A percentile compares a stretch with the other conserved stretches of the same genome.
Conservation (phyloP, 2,113 vertebrate species). For the Amazona guildingii region DNA sequence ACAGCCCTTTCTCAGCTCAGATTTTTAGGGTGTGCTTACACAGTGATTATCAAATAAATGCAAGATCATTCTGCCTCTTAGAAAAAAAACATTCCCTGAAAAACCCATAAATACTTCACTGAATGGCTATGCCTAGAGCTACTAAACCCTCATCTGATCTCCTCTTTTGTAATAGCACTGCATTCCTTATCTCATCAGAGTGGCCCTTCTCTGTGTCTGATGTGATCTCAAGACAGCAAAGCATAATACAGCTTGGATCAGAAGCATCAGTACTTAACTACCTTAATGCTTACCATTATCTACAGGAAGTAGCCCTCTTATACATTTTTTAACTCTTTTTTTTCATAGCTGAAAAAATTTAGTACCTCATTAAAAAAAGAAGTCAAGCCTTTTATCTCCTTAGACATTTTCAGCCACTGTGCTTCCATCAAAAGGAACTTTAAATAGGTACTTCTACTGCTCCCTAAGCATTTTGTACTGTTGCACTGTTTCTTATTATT, state of each 20-base stretch:
- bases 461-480: background rate
- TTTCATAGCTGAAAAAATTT: background rate
- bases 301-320: background rate
- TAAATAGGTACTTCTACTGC: background rate
- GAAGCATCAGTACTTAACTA: background rate
- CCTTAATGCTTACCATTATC: background rate
- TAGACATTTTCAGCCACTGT: background rate
- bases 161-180: background rate
- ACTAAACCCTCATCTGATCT: background rate
- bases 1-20: background rate
- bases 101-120: background rate
- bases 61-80: background rate
- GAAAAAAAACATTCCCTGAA: background rate
- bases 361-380: background rate
- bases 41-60: background rate
- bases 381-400: background rate
- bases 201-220: background rate
- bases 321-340: background rate
- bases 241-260: background rate
- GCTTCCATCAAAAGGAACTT: background rate
- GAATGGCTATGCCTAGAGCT: background rate
- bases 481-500: background rate
- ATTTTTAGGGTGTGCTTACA: background rate
- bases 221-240: background rate
- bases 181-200: background rate